Percentiles rank a stretch among this genome's conserved stretches.
These are phyloP conservation scores for Portevinia maculata DNA, from an alignment of 2,888 invertebrate genomes.

Conservation along the genomic window DNA sequence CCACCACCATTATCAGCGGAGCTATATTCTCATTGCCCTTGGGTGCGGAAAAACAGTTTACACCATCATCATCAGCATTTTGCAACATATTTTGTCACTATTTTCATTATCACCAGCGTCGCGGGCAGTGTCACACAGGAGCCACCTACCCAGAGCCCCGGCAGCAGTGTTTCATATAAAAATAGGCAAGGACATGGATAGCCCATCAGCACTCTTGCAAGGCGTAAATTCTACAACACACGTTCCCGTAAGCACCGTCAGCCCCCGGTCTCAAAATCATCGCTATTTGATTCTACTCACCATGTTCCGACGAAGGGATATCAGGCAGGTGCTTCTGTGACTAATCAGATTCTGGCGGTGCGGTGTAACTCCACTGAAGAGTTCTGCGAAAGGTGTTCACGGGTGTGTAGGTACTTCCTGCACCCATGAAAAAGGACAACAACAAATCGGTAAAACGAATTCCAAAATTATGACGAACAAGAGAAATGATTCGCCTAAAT, in stretches of 20 bases:
- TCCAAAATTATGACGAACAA: slow-evolving; percentile 25
- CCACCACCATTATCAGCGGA: slow-evolving; percentile 8
- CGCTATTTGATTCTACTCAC: not conserved
- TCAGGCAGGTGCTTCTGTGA: slow-evolving; percentile 45
- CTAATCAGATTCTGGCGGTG: slow-evolving; percentile 16
- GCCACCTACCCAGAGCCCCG: slow-evolving; percentile 4
- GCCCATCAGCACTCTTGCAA: slow-evolving; percentile 60
- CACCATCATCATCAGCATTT: slow-evolving; percentile 45
- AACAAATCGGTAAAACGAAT: slow-evolving; percentile 3
- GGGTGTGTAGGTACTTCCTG: slow-evolving; percentile 4
- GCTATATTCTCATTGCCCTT: slow-evolving; percentile 11
- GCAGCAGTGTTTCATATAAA: not conserved
- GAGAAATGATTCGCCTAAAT: slow-evolving; percentile 74
- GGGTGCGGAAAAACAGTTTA: slow-evolving; percentile 16
- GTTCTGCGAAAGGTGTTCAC: slow-evolving; percentile 29
- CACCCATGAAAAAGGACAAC: not conserved
- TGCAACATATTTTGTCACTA: slow-evolving; percentile 62
- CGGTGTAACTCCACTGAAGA: slow-evolving; percentile 9
- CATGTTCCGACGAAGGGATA: slow-evolving; percentile 20
- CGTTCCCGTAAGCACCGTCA: slow-evolving; percentile 44
- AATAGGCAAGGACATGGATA: slow-evolving; percentile 55
- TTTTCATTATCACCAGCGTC: slow-evolving; percentile 54
- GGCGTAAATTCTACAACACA: slow-evolving; percentile 49
- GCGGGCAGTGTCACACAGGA: slow-evolving; percentile 12
- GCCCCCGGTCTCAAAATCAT: not conserved